Conservation (phyloP, 2,797 vertebrate genomes). For the Clarias laeviceps region DNA sequence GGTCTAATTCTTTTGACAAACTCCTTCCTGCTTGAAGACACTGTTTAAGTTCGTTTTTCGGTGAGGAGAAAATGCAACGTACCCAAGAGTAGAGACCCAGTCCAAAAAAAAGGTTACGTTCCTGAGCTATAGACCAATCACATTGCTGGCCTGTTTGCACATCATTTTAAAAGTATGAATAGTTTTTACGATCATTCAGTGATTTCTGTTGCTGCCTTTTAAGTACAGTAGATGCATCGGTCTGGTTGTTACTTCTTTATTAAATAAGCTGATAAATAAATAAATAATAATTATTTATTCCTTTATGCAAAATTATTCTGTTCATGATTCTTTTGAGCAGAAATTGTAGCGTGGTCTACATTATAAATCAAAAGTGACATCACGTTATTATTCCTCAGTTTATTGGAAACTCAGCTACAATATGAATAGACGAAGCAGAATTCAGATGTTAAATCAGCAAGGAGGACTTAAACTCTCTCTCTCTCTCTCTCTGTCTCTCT, state of each 20-base stretch:
- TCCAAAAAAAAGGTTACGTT: neutral
- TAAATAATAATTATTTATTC: neutral
- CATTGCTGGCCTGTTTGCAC: neutral
- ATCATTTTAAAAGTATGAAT: neutral
- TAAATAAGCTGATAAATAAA: neutral
- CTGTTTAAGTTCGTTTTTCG: too few species aligned
- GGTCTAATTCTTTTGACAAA: too few species aligned
- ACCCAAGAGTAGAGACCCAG: too few species aligned
- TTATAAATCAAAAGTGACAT: neutral
- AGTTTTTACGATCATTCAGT: neutral
- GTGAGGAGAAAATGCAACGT: too few species aligned
- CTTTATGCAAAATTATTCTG: neutral
- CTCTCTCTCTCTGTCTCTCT: neutral
- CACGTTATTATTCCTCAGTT: neutral
- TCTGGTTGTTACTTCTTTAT: neutral
- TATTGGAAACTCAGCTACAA: neutral
- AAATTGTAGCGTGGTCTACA: neutral
- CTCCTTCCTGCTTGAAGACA: too few species aligned
- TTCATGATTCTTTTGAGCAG: neutral
- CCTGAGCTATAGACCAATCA: neutral
- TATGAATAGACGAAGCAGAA: slow-evolving; percentile 1
- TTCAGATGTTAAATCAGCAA: slow-evolving; percentile 24
- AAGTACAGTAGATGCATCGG: neutral
- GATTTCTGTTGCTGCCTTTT: neutral
- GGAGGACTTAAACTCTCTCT: slow-evolving; percentile 27